phyloP scores from a whole-genome alignment of 2,113 vertebrate species.

The Abramis brama region DNA sequence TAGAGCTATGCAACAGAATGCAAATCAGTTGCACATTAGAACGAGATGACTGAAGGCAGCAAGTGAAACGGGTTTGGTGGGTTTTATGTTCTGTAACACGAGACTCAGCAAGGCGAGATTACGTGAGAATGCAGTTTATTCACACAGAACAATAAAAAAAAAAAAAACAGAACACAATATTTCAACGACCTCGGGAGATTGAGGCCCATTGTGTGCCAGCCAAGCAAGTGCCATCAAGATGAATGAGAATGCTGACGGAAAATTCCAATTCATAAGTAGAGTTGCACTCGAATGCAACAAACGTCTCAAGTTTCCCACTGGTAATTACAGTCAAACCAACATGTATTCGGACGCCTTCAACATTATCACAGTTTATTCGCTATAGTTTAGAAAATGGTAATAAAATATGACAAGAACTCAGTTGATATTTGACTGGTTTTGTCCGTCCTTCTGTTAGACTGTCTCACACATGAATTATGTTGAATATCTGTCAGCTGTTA shows the following conservation, averaged over 20 bases:
- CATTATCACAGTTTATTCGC: too few species aligned
- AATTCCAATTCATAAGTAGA: neutral
- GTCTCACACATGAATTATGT: too few species aligned
- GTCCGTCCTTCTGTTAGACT: too few species aligned
- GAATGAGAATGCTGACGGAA: neutral
- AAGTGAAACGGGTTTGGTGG: neutral
- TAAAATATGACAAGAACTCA: too few species aligned
- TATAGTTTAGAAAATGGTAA: too few species aligned
- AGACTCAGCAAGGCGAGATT: neutral
- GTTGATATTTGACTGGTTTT: too few species aligned
- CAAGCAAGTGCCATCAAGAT: neutral
- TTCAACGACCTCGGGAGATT: too few species aligned
- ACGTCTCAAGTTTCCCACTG: neutral
- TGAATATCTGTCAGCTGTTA: too few species aligned
- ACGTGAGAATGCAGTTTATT: neutral
- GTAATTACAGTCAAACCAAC: neutral
- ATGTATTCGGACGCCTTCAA: too few species aligned
- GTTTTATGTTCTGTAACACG: neutral
- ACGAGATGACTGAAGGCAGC: neutral
- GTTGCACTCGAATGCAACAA: neutral
- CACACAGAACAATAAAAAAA: neutral
- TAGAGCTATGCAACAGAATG: neutral
- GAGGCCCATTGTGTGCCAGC: neutral
- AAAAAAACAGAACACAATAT: neutral
- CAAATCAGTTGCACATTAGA: neutral